Conservation (phyloP, 2,113 vertebrate species). For the Bungarus multicinctus region DNA sequence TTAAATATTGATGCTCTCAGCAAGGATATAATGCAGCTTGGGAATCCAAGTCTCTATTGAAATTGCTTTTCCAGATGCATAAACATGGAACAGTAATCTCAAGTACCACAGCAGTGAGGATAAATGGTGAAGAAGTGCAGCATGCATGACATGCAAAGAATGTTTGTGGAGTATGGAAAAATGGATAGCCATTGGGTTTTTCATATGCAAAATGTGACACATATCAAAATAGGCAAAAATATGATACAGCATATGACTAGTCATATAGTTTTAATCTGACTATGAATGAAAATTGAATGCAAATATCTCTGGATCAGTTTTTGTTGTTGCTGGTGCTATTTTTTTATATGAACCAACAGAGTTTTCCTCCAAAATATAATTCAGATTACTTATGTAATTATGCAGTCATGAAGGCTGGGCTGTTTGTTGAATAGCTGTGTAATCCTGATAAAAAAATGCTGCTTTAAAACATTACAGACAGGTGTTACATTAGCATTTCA, state of each 20-base stretch:
- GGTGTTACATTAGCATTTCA: neutral
- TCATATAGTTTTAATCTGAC: neutral
- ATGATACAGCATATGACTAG: neutral
- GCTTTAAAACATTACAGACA: neutral
- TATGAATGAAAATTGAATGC: neutral
- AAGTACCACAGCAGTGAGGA: neutral
- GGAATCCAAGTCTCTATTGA: neutral
- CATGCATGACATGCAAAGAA: neutral
- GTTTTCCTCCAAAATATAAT: neutral
- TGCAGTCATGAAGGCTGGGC: neutral
- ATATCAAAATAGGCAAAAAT: neutral
- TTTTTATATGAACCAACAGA: neutral
- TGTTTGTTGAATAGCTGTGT: neutral
- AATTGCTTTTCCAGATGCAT: neutral
- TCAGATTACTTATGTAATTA: neutral
- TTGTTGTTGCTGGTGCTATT: neutral
- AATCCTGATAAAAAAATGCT: neutral
- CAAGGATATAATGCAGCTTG: neutral
- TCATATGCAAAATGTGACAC: neutral
- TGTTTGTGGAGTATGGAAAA: neutral
- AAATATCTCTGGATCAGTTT: neutral
- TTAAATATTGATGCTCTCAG: neutral
- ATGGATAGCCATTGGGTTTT: neutral
- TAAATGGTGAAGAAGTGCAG: neutral
- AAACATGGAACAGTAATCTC: neutral